A percentile compares a stretch with the other conserved stretches of the same genome.
Conservation (phyloP, 2,888 invertebrate species). For the Catonia carolina region DNA sequence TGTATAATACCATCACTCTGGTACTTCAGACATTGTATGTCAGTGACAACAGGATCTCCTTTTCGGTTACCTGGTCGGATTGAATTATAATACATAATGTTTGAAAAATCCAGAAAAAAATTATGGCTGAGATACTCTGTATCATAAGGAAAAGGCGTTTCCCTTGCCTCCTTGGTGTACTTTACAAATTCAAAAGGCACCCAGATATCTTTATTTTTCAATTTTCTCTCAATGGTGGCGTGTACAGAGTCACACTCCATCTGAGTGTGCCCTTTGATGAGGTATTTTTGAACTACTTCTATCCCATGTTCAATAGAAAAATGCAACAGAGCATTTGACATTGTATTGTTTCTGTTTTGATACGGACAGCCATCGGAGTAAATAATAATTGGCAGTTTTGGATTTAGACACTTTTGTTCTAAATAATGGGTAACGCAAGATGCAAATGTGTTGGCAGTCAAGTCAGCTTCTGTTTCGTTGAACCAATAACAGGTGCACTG, state of each 20-base stretch:
- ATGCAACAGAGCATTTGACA: constrained; percentile 32
- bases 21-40: constrained; percentile 19
- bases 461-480: constrained; percentile 23
- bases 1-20: constrained; percentile 14
- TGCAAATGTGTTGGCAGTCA: constrained; percentile 24
- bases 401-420: constrained; percentile 16
- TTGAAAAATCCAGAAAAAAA: constrained; percentile 24
- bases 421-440: constrained; percentile 24
- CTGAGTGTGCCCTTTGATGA: constrained; percentile 37
- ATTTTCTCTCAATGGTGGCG: constrained; percentile 30
- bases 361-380: constrained; percentile 36
- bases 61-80: constrained; percentile 19
- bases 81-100: constrained; percentile 18
- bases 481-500: constrained; percentile 17
- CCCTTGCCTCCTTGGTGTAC: constrained; percentile 12
- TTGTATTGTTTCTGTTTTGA: constrained; percentile 36
- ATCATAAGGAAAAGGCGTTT: constrained; percentile 23
- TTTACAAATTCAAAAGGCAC: constrained; percentile 21
- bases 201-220: constrained; percentile 17
- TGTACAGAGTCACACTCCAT: constrained; percentile 37
- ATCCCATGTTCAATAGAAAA: constrained; percentile 29
- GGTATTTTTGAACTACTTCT: constrained; percentile 36
- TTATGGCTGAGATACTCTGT: constrained; percentile 19
- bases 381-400: constrained; percentile 30
- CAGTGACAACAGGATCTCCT: constrained; percentile 23